These are phyloP conservation scores for Nothoprocta pentlandii DNA, from an alignment of 2,113 vertebrate genomes.

Conservation along the genomic window DNA sequence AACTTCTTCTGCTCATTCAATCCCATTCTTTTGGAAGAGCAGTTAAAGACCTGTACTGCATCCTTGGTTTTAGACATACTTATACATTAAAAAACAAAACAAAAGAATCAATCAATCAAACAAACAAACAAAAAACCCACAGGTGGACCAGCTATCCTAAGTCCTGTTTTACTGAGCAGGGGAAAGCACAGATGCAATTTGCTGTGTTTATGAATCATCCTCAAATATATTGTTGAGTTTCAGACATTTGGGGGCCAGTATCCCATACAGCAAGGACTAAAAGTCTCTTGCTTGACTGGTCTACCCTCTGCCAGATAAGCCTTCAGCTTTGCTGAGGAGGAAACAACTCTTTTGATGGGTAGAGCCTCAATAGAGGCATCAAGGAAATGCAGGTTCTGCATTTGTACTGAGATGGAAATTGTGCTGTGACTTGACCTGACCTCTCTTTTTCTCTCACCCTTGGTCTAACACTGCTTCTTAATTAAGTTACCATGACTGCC, in stretches of 20 bases:
- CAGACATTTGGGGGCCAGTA: background rate
- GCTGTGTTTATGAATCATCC: background rate
- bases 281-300: background rate
- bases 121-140: too few relatives aligned
- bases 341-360: background rate
- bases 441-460: background rate
- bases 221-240: background rate
- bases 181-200: background rate
- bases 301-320: background rate
- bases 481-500: fast-evolving
- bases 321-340: background rate
- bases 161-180: background rate
- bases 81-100: background rate
- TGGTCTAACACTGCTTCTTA: background rate
- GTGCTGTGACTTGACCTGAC: background rate
- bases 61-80: background rate
- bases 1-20: conserved; percentile 4
- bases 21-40: conserved; percentile 10
- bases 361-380: background rate
- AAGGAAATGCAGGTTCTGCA: background rate
- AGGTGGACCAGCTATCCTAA: background rate
- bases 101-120: background rate
- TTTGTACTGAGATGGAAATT: background rate
- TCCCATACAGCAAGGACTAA: background rate
- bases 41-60: background rate